phyloP scores from a whole-genome alignment of 1,140 invertebrate species.

The Listronotus bonariensis region DNA sequence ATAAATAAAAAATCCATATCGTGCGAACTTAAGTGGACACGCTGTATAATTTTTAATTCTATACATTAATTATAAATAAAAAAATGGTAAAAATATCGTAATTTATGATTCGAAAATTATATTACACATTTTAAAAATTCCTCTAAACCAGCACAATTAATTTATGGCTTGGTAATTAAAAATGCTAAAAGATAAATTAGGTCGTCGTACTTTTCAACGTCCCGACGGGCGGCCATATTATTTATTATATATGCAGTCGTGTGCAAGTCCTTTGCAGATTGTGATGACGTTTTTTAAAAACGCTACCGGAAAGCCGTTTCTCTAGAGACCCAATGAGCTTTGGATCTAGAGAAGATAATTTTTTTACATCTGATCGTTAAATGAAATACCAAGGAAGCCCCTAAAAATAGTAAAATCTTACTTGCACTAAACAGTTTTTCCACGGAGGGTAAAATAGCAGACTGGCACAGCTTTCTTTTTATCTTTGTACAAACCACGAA shows the following conservation, averaged over 20 bases:
- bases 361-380: no score
- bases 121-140: conserved; percentile 3
- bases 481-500: no score
- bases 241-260: conserved; percentile 27
- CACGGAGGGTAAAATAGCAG: no score
- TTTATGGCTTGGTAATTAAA: conserved; percentile 17
- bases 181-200: conserved; percentile 23
- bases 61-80: no score
- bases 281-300: conserved; percentile 18
- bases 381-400: no score
- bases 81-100: not conserved
- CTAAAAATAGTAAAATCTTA: no score
- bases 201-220: conserved; percentile 2
- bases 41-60: no score
- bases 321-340: not conserved
- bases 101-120: not conserved
- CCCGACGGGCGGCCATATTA: conserved; percentile 4
- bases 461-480: no score
- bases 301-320: not conserved
- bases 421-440: no score
- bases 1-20: no score
- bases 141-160: not conserved
- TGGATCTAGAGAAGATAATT: no score
- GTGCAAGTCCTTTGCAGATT: conserved; percentile 21
- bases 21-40: no score